These are phyloP conservation scores for Abramis brama DNA, from an alignment of 2,113 vertebrate genomes.

Conservation along the genomic window DNA sequence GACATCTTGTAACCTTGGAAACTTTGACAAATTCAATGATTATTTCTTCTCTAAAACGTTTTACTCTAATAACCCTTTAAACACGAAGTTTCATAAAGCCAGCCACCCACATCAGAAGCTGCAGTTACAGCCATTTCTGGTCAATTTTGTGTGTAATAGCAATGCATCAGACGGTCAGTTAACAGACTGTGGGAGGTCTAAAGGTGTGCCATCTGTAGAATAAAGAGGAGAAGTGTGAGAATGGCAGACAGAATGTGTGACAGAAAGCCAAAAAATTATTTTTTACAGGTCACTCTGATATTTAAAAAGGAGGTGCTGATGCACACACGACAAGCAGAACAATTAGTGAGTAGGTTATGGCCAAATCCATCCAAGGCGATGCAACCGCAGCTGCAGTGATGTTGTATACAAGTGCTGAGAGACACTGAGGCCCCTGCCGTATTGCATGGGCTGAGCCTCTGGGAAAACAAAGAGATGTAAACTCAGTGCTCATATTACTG, in stretches of 20 bases:
- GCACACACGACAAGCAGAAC: not conserved
- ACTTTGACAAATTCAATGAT: not conserved
- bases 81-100: not conserved
- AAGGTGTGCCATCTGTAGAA: not conserved
- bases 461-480: constrained; percentile 34
- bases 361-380: not conserved
- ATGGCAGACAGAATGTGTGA: constrained; percentile 4
- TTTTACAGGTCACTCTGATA: not conserved
- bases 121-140: not conserved
- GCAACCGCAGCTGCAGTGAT: not conserved
- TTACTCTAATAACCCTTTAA: not conserved
- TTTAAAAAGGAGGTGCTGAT: not conserved
- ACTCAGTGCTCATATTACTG: constrained; percentile 7
- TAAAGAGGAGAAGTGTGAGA: not conserved
- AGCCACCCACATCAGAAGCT: not conserved
- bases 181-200: not conserved
- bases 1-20: not conserved
- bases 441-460: not conserved
- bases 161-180: not conserved
- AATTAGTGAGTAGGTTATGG: not conserved
- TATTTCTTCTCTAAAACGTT: not conserved
- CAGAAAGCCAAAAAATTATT: not conserved
- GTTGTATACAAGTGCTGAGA: constrained; percentile 24
- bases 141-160: not conserved
- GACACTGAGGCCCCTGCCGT: not conserved